phyloP scores from a whole-genome alignment of 2,113 vertebrate species.

The Gadus macrocephalus region DNA sequence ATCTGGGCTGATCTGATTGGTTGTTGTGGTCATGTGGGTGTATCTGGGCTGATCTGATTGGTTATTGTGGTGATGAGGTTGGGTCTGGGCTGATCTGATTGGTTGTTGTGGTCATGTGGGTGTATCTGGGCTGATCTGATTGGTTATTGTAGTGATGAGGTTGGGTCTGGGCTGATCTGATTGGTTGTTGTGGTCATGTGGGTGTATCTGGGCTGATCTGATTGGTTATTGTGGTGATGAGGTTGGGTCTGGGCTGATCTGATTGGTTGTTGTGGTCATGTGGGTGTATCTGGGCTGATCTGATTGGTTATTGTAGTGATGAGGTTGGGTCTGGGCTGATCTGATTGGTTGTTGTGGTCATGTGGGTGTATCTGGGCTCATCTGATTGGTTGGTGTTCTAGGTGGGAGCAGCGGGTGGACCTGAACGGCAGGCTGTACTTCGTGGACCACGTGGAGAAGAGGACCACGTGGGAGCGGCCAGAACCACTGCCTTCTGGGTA shows the following conservation, averaged over 20 bases:
- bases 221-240: conserved; percentile 64
- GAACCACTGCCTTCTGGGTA: conserved; percentile 93
- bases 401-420: conserved; percentile 97
- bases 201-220: neutral
- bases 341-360: conserved; percentile 57
- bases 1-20: too few species aligned
- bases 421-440: conserved; percentile 90
- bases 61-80: conserved; percentile 7
- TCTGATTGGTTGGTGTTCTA: conserved; percentile 43
- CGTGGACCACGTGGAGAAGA: conserved; percentile 96
- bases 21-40: neutral
- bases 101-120: conserved; percentile 18
- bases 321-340: too few species aligned
- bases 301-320: conserved; percentile 30
- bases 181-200: conserved; percentile 47
- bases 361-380: neutral
- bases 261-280: conserved; percentile 58
- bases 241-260: neutral
- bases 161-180: conserved; percentile 27
- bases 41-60: conserved; percentile 51
- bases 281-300: neutral
- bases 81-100: conserved; percentile 50
- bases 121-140: conserved; percentile 48
- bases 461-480: conserved; percentile 96
- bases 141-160: conserved; percentile 21